A percentile compares a stretch with the other conserved stretches of the same genome.
Evolutionary conservation across 1,140 invertebrate genomes (phyloP).

Genomic region (Drosophila tristis): DNA sequence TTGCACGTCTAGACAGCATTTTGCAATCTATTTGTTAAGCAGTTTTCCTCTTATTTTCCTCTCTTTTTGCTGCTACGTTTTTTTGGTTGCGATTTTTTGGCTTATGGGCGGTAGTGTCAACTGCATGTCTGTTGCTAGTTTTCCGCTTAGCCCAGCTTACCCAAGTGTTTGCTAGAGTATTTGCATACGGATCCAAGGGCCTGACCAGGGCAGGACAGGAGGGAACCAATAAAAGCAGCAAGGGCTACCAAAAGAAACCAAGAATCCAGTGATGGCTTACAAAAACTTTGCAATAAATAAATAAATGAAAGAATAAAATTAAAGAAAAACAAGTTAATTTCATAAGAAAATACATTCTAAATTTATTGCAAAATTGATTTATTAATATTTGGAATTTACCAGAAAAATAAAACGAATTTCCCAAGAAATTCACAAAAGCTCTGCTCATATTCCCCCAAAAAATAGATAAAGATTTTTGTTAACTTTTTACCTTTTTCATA

Average conservation of each 20-base stretch:
- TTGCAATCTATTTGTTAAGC: slow-evolving; percentile 55
- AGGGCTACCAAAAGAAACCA: slow-evolving; percentile 7
- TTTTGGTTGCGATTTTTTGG: slow-evolving; percentile 15
- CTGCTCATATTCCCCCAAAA: too few relatives aligned
- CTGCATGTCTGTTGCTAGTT: slow-evolving; percentile 24
- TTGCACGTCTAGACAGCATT: slow-evolving; percentile 68
- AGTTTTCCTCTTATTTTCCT: slow-evolving; percentile 32
- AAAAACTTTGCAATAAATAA: slow-evolving; percentile 7
- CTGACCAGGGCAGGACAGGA: not conserved
- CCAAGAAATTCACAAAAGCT: too few relatives aligned
- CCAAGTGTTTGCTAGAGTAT: slow-evolving; percentile 54
- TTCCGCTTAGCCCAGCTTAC: slow-evolving; percentile 35
- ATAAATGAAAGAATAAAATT: slow-evolving; percentile 1
- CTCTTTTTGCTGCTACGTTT: slow-evolving; percentile 15
- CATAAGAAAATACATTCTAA: not conserved
- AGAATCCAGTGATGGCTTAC: slow-evolving; percentile 10
- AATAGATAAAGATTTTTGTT: too few relatives aligned
- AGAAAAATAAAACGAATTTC: too few relatives aligned
- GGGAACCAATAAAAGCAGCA: not conserved
- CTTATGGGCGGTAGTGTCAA: slow-evolving; percentile 22
- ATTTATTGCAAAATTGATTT: too few relatives aligned
- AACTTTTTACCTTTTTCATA: too few relatives aligned
- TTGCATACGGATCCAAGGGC: slow-evolving; percentile 16
- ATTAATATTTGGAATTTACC: too few relatives aligned
- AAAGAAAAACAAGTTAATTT: not conserved